Evolutionary conservation across 2,888 invertebrate genomes (phyloP).

Genomic region (Amphiduros pacificus): DNA sequence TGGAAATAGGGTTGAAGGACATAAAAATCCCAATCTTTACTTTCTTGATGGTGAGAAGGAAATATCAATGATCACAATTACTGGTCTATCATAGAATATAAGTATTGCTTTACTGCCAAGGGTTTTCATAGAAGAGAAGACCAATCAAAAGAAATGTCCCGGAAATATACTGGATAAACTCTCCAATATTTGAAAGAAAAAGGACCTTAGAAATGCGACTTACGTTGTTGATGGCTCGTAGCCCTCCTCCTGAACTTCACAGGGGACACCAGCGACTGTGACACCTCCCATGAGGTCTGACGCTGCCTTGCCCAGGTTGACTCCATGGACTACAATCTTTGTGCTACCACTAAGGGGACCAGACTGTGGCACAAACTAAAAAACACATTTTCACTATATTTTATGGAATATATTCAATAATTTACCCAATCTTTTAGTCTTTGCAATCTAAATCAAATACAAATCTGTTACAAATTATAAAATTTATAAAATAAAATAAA

Average conservation of each 20-base stretch:
- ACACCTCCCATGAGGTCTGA: conserved; percentile 90
- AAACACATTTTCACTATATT: no score
- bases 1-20: no score
- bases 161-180: background rate
- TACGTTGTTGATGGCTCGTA: conserved; percentile 76
- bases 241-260: conserved; percentile 82
- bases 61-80: no score
- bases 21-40: no score
- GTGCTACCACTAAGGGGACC: conserved; percentile 97
- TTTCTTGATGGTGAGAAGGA: no score
- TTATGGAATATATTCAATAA: no score
- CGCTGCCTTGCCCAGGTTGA: conserved; percentile 91
- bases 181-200: background rate
- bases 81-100: no score
- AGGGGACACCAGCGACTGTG: conserved; percentile 87
- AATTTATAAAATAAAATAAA: background rate
- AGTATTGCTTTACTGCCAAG: no score
- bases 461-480: background rate
- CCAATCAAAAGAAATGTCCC: background rate
- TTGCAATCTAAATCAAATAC: no score
- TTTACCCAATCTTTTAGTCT: no score
- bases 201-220: conserved; percentile 24
- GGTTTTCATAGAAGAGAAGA: no score
- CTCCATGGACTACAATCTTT: conserved; percentile 89
- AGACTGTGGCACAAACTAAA: conserved; percentile 74